Conservation (phyloP, 2,797 vertebrate genomes). For the Vireo griseus region DNA sequence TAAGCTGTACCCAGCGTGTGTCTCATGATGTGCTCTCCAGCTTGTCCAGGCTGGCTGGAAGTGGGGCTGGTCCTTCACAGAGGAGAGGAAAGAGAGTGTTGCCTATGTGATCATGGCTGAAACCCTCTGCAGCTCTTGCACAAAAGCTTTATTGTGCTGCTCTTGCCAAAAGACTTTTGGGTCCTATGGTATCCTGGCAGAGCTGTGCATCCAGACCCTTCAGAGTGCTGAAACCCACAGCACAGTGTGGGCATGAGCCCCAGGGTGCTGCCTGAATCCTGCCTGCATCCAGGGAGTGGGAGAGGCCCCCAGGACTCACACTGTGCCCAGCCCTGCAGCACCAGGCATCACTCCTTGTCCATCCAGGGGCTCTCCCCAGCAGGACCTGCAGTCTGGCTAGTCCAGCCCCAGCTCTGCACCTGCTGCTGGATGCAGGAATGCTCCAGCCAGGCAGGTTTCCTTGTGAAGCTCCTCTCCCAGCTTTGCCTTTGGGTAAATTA, state of each 20-base stretch:
- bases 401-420: neutral
- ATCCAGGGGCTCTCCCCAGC: neutral
- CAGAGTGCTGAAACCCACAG: neutral
- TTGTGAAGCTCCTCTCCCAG: neutral
- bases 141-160: neutral
- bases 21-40: neutral
- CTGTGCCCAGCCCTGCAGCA: neutral
- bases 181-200: neutral
- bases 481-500: neutral
- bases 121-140: neutral
- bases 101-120: accelerated
- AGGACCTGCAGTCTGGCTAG: accelerated
- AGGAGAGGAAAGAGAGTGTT: neutral
- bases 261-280: neutral
- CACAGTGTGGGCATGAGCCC: neutral
- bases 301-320: accelerated
- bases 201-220: neutral
- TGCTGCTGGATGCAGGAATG: neutral
- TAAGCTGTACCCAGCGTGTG: neutral
- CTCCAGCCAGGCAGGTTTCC: neutral
- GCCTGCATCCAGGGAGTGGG: neutral
- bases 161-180: neutral
- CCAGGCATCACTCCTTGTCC: accelerated
- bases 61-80: neutral
- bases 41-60: neutral